phyloP scores from a whole-genome alignment of 2,113 vertebrate species.

The Cyanistes caeruleus region DNA sequence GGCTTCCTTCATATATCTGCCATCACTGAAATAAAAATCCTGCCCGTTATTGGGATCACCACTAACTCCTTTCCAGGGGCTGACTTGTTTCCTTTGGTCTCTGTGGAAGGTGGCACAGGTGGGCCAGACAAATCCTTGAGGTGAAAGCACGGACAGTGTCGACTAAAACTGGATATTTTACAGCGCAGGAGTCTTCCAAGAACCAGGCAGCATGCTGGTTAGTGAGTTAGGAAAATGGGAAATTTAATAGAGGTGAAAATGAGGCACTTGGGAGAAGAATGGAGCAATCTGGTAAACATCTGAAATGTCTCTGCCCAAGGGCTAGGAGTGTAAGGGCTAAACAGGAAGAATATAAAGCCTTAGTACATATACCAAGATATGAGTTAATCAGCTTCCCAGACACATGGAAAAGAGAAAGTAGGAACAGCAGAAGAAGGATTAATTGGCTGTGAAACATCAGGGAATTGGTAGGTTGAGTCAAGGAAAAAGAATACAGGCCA shows the following conservation, averaged over 20 bases:
- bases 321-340: background rate
- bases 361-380: constrained; percentile 28
- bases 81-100: background rate
- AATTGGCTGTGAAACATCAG: constrained; percentile 58
- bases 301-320: constrained; percentile 37
- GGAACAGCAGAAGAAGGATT: constrained; percentile 44
- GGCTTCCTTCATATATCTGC: background rate
- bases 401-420: constrained; percentile 42
- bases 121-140: background rate
- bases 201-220: background rate
- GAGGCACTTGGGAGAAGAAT: constrained; percentile 28
- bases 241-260: constrained; percentile 57
- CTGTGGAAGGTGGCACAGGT: background rate
- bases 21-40: background rate
- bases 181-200: constrained; percentile 6
- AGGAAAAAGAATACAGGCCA: constrained; percentile 11
- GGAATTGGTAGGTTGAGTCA: constrained; percentile 41
- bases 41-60: background rate
- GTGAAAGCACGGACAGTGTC: background rate
- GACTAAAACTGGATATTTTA: background rate
- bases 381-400: constrained; percentile 52
- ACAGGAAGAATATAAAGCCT: constrained; percentile 44
- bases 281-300: constrained; percentile 42
- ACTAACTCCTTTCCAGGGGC: background rate
- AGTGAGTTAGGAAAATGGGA: constrained; percentile 46